Evolutionary conservation across 2,888 invertebrate genomes (phyloP), one percentile per base, ranked within the genome.

Genomic region (Eudiplozoon nipponicum): DNA sequence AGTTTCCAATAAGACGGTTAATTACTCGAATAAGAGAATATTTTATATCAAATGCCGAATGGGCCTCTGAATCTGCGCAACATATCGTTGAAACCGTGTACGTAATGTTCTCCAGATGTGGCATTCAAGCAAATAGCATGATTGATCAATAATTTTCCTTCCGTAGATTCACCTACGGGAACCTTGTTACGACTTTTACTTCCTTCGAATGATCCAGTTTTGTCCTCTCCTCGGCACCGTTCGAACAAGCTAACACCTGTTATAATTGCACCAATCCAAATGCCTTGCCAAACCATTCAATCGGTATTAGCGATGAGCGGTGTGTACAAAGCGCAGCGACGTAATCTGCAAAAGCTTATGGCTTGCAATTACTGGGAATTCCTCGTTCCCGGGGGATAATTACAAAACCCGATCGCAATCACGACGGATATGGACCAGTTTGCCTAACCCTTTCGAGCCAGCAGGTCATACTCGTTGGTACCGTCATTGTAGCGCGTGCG

Each of bases 301-400:
- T 67, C 67, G 65, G 67, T 67, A 66, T 67, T 66, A 68, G 67
- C 67, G 67, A 68, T 67, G 66, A 67, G 67, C 66, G 66, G 67
- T 67, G 66, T 67, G 67, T 66, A 68, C 67, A 67, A 67, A 68
- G 64, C 64, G 65, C 65, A 68, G 67, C 66, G 67, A 67, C 67
- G 61, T 67, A 67, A 65, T 68, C 68, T 66, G 63, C 63, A 62
- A 65, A 61, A 65, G 67, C 63, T 67, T 54, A 66, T 68, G 67
- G 67, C 66, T 65, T 64, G 63, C 64, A 62, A 65, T 66, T 68
- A 68, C 68, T 66, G 62, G 67, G 65, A 65, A 68, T 67, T 67
- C 66, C 66, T 67, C 64, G 66, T 67, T 67, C 54, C 58, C 50
- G 59, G 53, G 52, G 48, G 63, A 64, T 54, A 66, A 64, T 67